Percentiles rank a stretch among this genome's conserved stretches.
These are phyloP conservation scores for Poecilia latipinna DNA, from an alignment of 2,113 vertebrate species.

Conservation along the genomic window DNA sequence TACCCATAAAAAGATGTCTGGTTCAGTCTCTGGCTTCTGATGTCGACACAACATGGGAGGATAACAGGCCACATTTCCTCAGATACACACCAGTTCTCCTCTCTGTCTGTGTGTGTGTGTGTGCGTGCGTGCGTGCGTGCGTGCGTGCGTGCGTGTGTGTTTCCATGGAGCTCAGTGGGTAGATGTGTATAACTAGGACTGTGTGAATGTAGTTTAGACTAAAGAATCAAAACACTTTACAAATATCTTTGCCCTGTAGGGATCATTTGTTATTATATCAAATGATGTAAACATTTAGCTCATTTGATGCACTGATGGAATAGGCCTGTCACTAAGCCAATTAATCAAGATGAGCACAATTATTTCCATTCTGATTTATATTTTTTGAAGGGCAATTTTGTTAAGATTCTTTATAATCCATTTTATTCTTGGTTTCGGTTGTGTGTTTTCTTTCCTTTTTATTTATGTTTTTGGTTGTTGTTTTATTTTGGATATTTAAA, in stretches of 20 bases:
- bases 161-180: neutral
- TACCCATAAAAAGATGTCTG: neutral
- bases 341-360: too few relatives aligned
- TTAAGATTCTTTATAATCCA: too few relatives aligned
- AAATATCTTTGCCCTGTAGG: neutral
- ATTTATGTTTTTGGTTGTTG: too few relatives aligned
- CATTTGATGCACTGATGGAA: too few relatives aligned
- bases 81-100: neutral
- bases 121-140: neutral
- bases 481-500: too few relatives aligned
- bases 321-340: too few relatives aligned
- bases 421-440: too few relatives aligned
- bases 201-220: neutral
- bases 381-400: too few relatives aligned
- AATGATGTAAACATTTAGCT: neutral
- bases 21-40: neutral
- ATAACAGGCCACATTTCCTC: neutral
- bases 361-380: too few relatives aligned
- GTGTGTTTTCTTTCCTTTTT: too few relatives aligned
- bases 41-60: neutral
- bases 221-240: neutral
- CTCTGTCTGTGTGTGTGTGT: neutral
- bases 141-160: neutral
- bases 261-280: conserved; percentile 1
- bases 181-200: neutral